Evolutionary conservation across 2,113 vertebrate species (phyloP), one percentile per base, ranked within the genome.

Genomic region (Plotosus lineatus): DNA sequence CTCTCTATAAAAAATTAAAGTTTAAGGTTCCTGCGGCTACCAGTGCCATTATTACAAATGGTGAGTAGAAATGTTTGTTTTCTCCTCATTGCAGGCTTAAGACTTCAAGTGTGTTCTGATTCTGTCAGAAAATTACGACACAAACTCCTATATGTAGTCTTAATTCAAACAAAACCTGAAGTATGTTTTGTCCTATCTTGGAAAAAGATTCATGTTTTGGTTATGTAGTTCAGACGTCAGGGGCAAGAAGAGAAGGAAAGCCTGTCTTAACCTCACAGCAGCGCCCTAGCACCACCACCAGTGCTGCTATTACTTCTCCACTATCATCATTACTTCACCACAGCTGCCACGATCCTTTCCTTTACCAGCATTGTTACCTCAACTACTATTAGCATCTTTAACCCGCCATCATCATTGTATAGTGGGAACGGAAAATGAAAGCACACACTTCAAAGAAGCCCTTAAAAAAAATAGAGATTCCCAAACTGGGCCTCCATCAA

Each of bases 41-140:
- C 53, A 94, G 92, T 58, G 93, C 93, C 28, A 93, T 94, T 53
- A 94, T 94, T 73, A 94, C 93, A 87, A 94, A 94, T 68, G 93
- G 93, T 94, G 85, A 92, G 92, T 90, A 17, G 26, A 61, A 42
- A 33, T 68, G 48, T 21, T 11, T 46, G 19, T 11, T 38, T 15
- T 66, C 31, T 28, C 40, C 36, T 17, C 15, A 9, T 69, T 33
- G 23, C 42, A 48, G 48, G 15, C n/a, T 28, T 60, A 56, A 48
- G 26, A 15, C 19, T 15, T 2, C 42, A n/a, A 65, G 58, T 5
- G 7, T 71, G 17, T 7, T 17, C 28, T 2, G 1, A 50, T n/a
- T 28, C 68, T 3, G 2, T 2, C 14, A 36, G 19, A 28, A 72
- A 50, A 51, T 33, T 33, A 72, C 44, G 65, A 26, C 12, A 40